Percentiles rank a stretch among this genome's conserved stretches.
These are phyloP conservation scores for Phacellophora camtschatica DNA, from an alignment of 30 jellyfish, hydroid and myxozoan species.

Conservation along the genomic window DNA sequence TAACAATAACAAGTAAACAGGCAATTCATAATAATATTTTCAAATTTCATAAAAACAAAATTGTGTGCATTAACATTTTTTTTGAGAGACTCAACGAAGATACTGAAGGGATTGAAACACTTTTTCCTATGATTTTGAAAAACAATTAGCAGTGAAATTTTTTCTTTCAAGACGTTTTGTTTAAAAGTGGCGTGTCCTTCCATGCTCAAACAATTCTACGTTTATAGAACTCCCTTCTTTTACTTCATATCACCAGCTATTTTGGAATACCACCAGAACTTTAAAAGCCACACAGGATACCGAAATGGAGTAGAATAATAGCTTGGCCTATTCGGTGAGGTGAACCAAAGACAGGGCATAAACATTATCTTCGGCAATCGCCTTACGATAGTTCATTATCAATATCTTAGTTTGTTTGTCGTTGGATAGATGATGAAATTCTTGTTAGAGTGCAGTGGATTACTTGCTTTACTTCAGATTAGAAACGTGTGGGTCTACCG, in stretches of 20 bases:
- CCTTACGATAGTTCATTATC: background rate
- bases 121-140: background rate
- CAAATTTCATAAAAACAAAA: too few species aligned
- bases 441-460: background rate
- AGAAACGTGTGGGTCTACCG: background rate
- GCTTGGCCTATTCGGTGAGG: slow-evolving; percentile 1
- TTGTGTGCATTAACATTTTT: too few species aligned
- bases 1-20: too few species aligned
- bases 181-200: too few species aligned
- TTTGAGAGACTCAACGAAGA: too few species aligned
- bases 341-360: background rate
- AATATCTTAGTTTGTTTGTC: background rate
- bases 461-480: background rate
- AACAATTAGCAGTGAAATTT: background rate
- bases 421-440: background rate
- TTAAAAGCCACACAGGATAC: background rate
- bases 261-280: too few species aligned
- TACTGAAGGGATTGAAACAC: background rate
- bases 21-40: too few species aligned
- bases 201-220: background rate
- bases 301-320: background rate
- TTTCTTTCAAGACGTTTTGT: too few species aligned
- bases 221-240: too few species aligned
- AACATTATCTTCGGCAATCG: slow-evolving; percentile 27
- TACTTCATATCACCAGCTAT: too few species aligned